These are phyloP conservation scores for Philantomba maxwellii DNA, from an alignment of 2,113 vertebrate species.

Conservation along the genomic window DNA sequence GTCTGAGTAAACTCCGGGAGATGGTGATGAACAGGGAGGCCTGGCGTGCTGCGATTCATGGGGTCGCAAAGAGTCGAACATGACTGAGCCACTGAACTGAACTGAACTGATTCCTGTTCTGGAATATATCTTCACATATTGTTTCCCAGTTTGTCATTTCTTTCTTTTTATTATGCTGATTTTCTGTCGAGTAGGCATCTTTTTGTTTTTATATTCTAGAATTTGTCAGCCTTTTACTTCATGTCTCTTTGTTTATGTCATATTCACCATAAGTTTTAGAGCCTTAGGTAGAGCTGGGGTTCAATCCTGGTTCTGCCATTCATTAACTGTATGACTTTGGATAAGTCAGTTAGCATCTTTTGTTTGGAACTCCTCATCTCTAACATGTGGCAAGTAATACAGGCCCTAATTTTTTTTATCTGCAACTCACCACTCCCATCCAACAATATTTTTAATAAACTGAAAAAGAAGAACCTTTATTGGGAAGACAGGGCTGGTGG, in stretches of 20 bases:
- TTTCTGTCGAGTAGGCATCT: neutral
- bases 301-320: neutral
- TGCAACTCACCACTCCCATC: neutral
- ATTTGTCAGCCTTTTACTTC: neutral
- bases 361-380: neutral
- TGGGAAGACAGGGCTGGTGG: neutral
- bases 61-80: too few relatives aligned
- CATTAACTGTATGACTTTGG: neutral
- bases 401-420: neutral
- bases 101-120: too few relatives aligned
- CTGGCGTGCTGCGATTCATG: too few relatives aligned
- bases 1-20: too few relatives aligned
- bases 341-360: neutral
- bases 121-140: neutral
- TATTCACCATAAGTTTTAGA: neutral
- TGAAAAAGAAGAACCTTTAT: neutral
- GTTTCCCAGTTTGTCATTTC: neutral
- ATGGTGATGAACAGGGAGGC: too few relatives aligned
- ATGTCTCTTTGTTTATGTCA: neutral
- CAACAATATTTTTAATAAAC: neutral
- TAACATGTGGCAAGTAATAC: neutral
- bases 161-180: neutral
- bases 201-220: neutral
- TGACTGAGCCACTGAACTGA: too few relatives aligned
- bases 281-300: neutral